Base-by-base conservation (phyloP, 1,140 invertebrate species). In the Rhynchophorus ferrugineus region DNA sequence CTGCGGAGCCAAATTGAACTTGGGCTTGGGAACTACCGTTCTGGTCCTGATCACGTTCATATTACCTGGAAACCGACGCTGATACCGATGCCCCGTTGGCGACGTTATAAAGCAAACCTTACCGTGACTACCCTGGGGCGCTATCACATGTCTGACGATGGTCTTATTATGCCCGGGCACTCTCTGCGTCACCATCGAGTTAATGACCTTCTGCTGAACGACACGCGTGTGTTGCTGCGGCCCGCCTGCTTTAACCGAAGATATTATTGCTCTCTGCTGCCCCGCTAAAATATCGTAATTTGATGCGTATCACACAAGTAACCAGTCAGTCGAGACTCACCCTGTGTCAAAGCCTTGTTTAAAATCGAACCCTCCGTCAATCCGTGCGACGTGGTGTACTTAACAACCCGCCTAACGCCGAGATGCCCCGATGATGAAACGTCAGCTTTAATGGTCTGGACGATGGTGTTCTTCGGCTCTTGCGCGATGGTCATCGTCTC, bases 321-420 rank as follows among this genome's bases (percentile, higher is more conserved):
- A n/a, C n/a, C n/a, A n/a, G n/a, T n/a, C n/a, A n/a, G n/a, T n/a
- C n/a, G 11, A 29, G 11, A 5, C 29, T 36, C n/a, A 21, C 44
- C 43, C 39, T 20, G 35, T 19, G 56, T 55, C 3, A 67, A 29
- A 0, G 61, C 57, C 36, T 63, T 61, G 18, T 54, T 65, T 11
- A 65, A 50, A 42, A 64, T 67, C 7, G 65, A 62, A 19, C 19
- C 37, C 14, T 50, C 38, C 6, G 42, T 34, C 17, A 33, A 8
- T 3, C 22, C 43, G 2, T 33, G 22, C 19, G 20, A 3, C 20
- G 11, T 44, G 1, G 43, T 39, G 33, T 52, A 45, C 33, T 52
- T 52, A 20, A 52, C 49, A 7, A 52, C 35, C 17, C 43, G 36
- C 21, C 43, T 44, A 6, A 52, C 14, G 2, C 16, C n/a, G 9